Evolutionary conservation across 35 echinoderm and acorn worm species (phyloP).

Genomic region (Heliocidaris tuberculata): DNA sequence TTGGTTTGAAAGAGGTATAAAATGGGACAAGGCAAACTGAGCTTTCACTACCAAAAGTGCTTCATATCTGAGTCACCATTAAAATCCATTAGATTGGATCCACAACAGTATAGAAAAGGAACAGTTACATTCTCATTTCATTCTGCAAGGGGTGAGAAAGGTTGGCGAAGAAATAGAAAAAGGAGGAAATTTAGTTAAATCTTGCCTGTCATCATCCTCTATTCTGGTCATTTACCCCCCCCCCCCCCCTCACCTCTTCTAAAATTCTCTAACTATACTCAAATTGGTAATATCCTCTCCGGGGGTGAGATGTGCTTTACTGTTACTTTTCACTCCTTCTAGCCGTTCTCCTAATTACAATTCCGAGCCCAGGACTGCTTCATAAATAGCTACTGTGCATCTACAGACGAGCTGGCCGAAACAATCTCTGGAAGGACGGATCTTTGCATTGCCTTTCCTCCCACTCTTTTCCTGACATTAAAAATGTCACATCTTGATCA

Average conservation of each 20-base stretch:
- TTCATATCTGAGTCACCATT: too few species aligned
- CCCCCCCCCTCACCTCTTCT: not conserved
- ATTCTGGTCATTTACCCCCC: slow-evolving; percentile 6
- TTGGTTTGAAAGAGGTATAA: too few species aligned
- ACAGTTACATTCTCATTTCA: not conserved
- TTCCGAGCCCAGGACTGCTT: not conserved
- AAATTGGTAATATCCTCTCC: not conserved
- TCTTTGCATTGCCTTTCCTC: not conserved
- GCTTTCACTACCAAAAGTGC: too few species aligned
- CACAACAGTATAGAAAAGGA: not conserved
- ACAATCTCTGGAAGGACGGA: not conserved
- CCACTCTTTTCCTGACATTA: not conserved
- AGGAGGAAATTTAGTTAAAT: slow-evolving; percentile 4
- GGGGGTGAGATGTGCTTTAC: not conserved
- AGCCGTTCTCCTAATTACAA: not conserved
- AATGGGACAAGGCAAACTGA: too few species aligned
- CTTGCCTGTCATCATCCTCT: not conserved
- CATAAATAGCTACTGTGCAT: not conserved
- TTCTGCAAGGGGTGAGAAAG: not conserved
- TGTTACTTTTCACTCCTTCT: not conserved
- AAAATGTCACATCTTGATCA: not conserved
- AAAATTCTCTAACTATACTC: not conserved
- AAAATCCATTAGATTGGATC: not conserved
- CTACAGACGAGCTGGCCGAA: not conserved
- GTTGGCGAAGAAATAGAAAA: slow-evolving; percentile 6